These are phyloP conservation scores for Pholis gunnellus DNA, from an alignment of 2,113 vertebrate genomes.

Conservation along the genomic window DNA sequence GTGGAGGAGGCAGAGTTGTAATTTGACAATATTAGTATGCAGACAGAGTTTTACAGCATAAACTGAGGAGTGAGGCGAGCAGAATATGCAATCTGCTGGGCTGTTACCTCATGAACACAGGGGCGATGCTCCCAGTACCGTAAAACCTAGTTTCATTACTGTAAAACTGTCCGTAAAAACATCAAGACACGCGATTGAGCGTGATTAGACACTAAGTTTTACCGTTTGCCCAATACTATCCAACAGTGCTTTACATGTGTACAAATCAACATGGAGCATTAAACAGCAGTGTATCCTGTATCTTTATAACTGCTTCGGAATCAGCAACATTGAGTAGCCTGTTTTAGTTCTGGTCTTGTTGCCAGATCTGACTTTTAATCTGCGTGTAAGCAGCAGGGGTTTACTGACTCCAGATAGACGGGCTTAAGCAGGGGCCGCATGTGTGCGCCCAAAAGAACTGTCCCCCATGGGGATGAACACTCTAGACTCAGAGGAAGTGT, in stretches of 20 bases:
- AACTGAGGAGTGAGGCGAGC: conserved; percentile 28
- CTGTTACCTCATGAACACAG: conserved; percentile 49
- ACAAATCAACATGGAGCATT: conserved; percentile 30
- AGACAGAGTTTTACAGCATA: conserved; percentile 35
- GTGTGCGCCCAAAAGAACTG: conserved; percentile 71
- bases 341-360: conserved; percentile 11
- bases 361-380: conserved; percentile 48
- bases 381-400: conserved; percentile 50
- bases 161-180: conserved; percentile 32
- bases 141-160: conserved; percentile 49
- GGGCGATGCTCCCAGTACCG: conserved; percentile 31
- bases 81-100: conserved; percentile 51
- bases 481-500: conserved; percentile 70
- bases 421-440: conserved; percentile 64
- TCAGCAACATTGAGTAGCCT: conserved; percentile 19
- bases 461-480: conserved; percentile 62
- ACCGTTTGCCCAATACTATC: conserved; percentile 5
- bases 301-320: background rate
- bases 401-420: conserved; percentile 41
- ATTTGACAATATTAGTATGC: conserved; percentile 62
- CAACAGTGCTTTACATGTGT: conserved; percentile 3
- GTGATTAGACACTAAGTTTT: conserved; percentile 22
- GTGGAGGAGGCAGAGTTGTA: conserved; percentile 42
- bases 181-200: conserved; percentile 12
- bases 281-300: background rate